A percentile compares a stretch with the other conserved stretches of the same genome.
Conservation (phyloP, 2,797 vertebrate species). For the Clamator glandarius region DNA sequence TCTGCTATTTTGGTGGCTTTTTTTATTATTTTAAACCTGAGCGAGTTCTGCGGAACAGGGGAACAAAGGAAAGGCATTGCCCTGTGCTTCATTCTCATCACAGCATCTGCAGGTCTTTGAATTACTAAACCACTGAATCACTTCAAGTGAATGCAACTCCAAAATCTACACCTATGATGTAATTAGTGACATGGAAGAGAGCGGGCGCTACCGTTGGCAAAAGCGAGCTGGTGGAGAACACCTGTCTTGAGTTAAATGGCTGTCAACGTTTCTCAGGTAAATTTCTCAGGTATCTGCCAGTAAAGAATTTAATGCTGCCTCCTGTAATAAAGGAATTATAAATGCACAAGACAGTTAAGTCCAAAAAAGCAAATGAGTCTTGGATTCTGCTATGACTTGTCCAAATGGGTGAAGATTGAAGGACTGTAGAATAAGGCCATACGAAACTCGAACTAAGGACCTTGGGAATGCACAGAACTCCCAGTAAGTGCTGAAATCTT, state of each 20-base stretch:
- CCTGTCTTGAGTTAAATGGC: background rate
- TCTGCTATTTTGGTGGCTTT: conserved; percentile 66
- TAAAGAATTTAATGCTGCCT: conserved; percentile 16
- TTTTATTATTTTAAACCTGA: conserved; percentile 60
- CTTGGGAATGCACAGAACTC: background rate
- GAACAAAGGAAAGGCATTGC: conserved; percentile 44
- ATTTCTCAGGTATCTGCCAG: background rate
- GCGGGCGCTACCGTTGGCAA: background rate
- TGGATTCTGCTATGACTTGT: background rate
- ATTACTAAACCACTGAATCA: background rate
- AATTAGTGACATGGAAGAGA: background rate
- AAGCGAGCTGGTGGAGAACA: background rate
- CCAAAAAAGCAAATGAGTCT: background rate
- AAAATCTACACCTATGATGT: background rate
- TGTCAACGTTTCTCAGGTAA: too few relatives aligned
- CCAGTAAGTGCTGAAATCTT: background rate
- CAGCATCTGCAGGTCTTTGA: conserved; percentile 49
- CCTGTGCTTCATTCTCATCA: conserved; percentile 46
- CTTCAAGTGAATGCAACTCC: background rate
- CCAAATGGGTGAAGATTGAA: accelerated
- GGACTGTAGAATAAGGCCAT: background rate
- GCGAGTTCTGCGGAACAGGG: conserved; percentile 44
- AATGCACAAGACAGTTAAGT: background rate
- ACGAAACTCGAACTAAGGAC: background rate
- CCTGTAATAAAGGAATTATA: background rate